A percentile compares a stretch with the other conserved stretches of the same genome.
These are phyloP conservation scores for Thecocarcelia acutangulata DNA, from an alignment of 2,888 invertebrate genomes.

Conservation along the genomic window DNA sequence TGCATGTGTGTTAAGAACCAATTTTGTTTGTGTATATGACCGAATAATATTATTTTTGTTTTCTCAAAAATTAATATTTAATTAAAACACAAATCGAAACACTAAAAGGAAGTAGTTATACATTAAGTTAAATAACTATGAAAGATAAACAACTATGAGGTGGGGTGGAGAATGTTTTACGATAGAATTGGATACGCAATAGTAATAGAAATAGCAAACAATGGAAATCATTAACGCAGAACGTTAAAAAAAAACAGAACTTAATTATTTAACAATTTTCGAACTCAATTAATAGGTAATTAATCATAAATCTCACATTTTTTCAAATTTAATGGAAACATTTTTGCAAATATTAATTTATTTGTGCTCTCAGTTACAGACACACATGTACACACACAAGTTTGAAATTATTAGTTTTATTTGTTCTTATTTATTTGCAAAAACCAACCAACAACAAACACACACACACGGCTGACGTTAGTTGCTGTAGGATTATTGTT, in stretches of 20 bases:
- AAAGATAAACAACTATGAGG: neutral
- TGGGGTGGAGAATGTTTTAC: neutral
- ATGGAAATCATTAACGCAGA: constrained; percentile 17
- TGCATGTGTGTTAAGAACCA: too few species aligned
- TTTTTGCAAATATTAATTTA: constrained; percentile 63
- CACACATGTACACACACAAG: neutral
- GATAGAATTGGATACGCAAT: neutral
- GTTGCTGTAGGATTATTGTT: too few species aligned
- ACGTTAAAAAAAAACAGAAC: constrained; percentile 13
- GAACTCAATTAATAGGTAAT: constrained; percentile 64
- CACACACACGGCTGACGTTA: constrained; percentile 8
- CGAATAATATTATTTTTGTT: too few species aligned
- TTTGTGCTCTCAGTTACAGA: constrained; percentile 38
- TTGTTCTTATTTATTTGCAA: neutral
- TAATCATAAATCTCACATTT: constrained; percentile 71
- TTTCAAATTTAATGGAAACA: constrained; percentile 70
- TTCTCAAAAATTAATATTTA: constrained; percentile 10
- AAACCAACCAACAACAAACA: constrained; percentile 10
- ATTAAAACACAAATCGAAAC: constrained; percentile 9
- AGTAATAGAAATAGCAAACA: constrained; percentile 14
- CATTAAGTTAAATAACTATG: constrained; percentile 4
- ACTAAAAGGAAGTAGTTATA: constrained; percentile 26
- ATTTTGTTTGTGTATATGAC: too few species aligned
- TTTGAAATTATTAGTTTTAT: neutral
- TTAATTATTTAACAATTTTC: constrained; percentile 52